Evolutionary conservation across 2,888 invertebrate species (phyloP).

Genomic region (Achlya flavicornis): DNA sequence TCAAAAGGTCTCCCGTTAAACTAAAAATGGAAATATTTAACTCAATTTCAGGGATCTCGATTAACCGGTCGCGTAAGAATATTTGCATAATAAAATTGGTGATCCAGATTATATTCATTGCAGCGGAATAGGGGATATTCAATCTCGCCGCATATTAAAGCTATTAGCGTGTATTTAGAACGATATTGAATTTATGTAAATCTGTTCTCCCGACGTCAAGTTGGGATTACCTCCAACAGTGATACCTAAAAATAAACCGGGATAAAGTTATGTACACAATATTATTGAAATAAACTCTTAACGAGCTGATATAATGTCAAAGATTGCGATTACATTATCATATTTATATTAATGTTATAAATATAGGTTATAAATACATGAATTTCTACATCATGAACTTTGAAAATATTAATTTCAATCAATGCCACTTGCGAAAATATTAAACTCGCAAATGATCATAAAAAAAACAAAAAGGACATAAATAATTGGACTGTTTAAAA

Average conservation of each 20-base stretch:
- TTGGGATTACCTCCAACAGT: constrained; percentile 24
- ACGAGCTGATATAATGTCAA: background rate
- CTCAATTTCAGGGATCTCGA: background rate
- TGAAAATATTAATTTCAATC: too few relatives aligned
- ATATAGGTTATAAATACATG: too few relatives aligned
- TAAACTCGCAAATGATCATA: too few relatives aligned
- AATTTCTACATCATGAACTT: too few relatives aligned
- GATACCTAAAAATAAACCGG: constrained; percentile 12
- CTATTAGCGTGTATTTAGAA: constrained; percentile 48
- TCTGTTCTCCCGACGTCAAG: constrained; percentile 31
- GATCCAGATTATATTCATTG: constrained; percentile 45
- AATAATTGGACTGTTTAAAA: too few relatives aligned
- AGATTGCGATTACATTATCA: too few relatives aligned
- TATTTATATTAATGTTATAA: too few relatives aligned
- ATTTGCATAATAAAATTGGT: constrained; percentile 51
- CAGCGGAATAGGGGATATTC: constrained; percentile 34
- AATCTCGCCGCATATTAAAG: constrained; percentile 43
- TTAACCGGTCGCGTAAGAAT: constrained; percentile 1
- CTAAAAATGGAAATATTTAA: background rate
- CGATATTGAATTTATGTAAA: constrained; percentile 61
- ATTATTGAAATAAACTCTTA: background rate
- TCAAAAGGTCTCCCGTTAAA: background rate
- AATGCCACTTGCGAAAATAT: too few relatives aligned
- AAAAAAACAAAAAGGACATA: too few relatives aligned
- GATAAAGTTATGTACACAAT: background rate